A percentile compares a stretch with the other conserved stretches of the same genome.
These are phyloP conservation scores for Latrodectus elegans DNA, from an alignment of 2,888 invertebrate species.

Conservation along the genomic window DNA sequence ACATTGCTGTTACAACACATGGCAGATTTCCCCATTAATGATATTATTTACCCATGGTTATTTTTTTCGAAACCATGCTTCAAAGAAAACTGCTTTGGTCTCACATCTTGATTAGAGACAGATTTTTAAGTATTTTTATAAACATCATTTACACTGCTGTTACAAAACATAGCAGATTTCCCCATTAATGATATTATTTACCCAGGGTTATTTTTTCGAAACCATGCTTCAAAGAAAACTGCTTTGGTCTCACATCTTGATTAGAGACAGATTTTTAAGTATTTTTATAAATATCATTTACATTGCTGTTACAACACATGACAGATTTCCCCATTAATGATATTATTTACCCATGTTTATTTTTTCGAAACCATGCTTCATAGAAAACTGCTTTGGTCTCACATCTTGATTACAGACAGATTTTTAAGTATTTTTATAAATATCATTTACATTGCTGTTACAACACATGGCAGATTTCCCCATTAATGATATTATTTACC, in stretches of 20 bases:
- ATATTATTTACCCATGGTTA: not conserved
- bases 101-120: not conserved
- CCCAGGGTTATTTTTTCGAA: not conserved
- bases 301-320: too few relatives aligned
- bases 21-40: too few relatives aligned
- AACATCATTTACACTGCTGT: too few relatives aligned
- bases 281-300: too few relatives aligned
- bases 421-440: not conserved
- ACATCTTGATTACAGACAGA: not conserved
- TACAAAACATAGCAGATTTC: too few relatives aligned
- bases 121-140: not conserved
- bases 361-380: too few relatives aligned
- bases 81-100: not conserved
- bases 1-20: too few relatives aligned
- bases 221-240: not conserved
- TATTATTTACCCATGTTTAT: not conserved
- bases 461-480: too few relatives aligned
- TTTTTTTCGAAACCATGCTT: too few relatives aligned
- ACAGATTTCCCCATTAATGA: too few relatives aligned
- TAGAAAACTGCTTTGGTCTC: not conserved
- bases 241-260: conserved; percentile 9
- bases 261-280: too few relatives aligned
- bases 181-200: not conserved
- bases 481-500: not conserved
- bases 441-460: too few relatives aligned